These are phyloP conservation scores for Ferdinandea cuprea DNA, from an alignment of 2,888 invertebrate species.

Conservation along the genomic window DNA sequence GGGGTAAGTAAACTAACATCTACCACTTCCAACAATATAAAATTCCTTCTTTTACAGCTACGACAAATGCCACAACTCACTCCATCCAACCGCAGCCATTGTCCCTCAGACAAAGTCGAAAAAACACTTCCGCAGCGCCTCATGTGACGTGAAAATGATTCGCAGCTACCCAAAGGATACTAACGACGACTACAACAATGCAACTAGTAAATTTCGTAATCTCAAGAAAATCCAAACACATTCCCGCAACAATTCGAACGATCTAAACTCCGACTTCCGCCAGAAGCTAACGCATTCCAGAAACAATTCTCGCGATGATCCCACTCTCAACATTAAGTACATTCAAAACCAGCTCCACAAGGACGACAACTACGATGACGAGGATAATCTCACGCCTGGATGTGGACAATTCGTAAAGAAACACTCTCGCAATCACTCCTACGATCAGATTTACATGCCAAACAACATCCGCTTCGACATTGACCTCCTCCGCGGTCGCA, in stretches of 20 bases:
- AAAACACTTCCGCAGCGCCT: conserved; percentile 83
- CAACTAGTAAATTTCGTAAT: conserved; percentile 79
- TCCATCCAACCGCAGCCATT: conserved; percentile 75
- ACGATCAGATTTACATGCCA: conserved; percentile 83
- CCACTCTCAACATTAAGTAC: conserved; percentile 81
- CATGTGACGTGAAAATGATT: conserved; percentile 83
- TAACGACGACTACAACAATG: conserved; percentile 77
- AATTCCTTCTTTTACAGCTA: conserved; percentile 76
- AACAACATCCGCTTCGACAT: conserved; percentile 83
- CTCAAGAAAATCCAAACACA: conserved; percentile 82
- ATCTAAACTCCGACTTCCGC: conserved; percentile 80
- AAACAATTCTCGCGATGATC: conserved; percentile 81
- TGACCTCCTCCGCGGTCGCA: conserved; percentile 81
- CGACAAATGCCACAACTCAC: conserved; percentile 80
- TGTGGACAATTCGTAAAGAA: conserved; percentile 82
- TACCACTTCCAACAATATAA: neutral
- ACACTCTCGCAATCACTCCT: conserved; percentile 83
- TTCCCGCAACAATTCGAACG: conserved; percentile 83
- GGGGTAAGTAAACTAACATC: conserved; percentile 80
- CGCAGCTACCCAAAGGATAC: conserved; percentile 82
- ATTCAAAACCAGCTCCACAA: conserved; percentile 82
- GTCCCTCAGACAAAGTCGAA: conserved; percentile 81
- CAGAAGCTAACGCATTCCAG: conserved; percentile 79
- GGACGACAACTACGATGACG: conserved; percentile 79
- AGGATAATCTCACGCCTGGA: conserved; percentile 81